A percentile compares a stretch with the other conserved stretches of the same genome.
These are phyloP conservation scores for Rhinolophus ferrumequinum DNA, from an alignment of 2,113 vertebrate genomes.

Conservation along the genomic window DNA sequence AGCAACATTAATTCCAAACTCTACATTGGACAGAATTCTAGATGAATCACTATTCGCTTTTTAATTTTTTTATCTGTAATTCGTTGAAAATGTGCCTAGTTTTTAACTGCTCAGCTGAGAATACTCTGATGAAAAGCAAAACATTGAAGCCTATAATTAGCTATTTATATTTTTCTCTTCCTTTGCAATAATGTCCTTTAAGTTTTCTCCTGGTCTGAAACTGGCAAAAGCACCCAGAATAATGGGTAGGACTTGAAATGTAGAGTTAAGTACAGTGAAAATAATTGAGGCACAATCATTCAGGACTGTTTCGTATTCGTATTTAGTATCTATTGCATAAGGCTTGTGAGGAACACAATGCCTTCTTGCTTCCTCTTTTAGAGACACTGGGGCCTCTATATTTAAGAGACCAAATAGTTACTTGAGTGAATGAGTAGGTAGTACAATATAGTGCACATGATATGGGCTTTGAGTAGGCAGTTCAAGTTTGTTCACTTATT, in stretches of 20 bases:
- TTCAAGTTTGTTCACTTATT: slow-evolving; percentile 1
- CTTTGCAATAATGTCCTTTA: slow-evolving; percentile 76
- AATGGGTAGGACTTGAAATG: slow-evolving; percentile 67
- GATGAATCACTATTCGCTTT: slow-evolving; percentile 81
- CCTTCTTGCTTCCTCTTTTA: background rate
- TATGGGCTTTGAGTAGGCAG: background rate
- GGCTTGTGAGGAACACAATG: slow-evolving; percentile 27
- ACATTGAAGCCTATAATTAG: slow-evolving; percentile 79
- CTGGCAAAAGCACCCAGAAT: slow-evolving; percentile 65
- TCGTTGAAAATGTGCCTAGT: slow-evolving; percentile 67
- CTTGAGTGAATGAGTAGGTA: background rate
- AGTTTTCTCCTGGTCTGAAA: slow-evolving; percentile 62
- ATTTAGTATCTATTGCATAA: slow-evolving; percentile 61
- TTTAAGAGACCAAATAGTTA: slow-evolving; percentile 7
- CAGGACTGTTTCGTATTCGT: slow-evolving; percentile 29
- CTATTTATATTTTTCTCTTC: slow-evolving; percentile 81
- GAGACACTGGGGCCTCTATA: background rate
- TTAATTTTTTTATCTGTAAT: slow-evolving; percentile 73
- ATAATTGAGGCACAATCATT: slow-evolving; percentile 43
- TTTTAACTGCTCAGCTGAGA: slow-evolving; percentile 79
- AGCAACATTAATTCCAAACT: slow-evolving; percentile 77
- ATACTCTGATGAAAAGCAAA: slow-evolving; percentile 81
- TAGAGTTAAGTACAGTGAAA: slow-evolving; percentile 43
- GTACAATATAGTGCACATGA: background rate
- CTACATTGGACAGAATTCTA: slow-evolving; percentile 77